These are phyloP conservation scores for Merops nubicus DNA, from an alignment of 2,113 vertebrate species.

Conservation along the genomic window DNA sequence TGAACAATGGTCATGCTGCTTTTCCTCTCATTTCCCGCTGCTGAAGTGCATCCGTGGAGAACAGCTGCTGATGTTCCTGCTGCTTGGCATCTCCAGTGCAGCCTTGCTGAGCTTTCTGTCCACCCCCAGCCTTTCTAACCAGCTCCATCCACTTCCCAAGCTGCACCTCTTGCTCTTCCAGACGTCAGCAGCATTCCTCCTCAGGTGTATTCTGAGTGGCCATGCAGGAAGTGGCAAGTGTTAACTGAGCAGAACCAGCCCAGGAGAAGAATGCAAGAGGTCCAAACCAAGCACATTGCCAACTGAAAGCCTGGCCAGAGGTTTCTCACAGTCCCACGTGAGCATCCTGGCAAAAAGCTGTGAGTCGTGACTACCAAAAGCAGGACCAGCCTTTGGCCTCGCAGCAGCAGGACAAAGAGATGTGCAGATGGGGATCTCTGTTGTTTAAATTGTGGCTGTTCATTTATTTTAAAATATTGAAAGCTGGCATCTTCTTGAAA, in stretches of 20 bases:
- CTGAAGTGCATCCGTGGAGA: not conserved
- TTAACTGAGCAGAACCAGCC: not conserved
- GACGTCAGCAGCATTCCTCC: not conserved
- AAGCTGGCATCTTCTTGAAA: not conserved
- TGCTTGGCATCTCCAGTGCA: not conserved
- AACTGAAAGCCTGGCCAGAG: not conserved
- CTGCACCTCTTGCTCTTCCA: not conserved
- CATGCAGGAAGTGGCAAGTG: accelerated
- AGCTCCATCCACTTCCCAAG: not conserved
- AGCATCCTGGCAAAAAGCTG: not conserved
- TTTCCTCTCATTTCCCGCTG: not conserved
- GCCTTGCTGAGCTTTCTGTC: not conserved
- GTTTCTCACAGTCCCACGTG: not conserved
- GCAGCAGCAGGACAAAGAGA: not conserved
- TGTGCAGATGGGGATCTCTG: not conserved
- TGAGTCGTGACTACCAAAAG: not conserved
- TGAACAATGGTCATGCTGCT: not conserved
- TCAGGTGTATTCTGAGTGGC: not conserved
- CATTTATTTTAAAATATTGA: not conserved
- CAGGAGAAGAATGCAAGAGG: not conserved
- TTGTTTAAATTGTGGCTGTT: not conserved
- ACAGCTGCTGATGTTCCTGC: not conserved
- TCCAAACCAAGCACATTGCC: not conserved
- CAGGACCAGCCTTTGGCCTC: not conserved
- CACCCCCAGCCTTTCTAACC: not conserved